These are phyloP conservation scores for Chloroceryle inda DNA, from an alignment of 2,797 vertebrate genomes.

Conservation along the genomic window DNA sequence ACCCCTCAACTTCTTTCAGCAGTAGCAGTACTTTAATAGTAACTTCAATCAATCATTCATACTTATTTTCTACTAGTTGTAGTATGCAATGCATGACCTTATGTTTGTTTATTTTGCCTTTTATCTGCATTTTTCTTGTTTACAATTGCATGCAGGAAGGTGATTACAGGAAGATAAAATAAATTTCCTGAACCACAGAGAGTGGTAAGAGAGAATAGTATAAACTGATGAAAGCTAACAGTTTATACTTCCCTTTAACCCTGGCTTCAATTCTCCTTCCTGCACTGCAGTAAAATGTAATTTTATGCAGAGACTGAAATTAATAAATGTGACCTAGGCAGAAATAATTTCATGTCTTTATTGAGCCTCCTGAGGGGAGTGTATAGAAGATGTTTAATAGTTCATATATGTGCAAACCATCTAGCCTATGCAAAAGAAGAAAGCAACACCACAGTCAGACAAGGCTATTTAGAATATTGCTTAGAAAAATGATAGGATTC, in stretches of 20 bases:
- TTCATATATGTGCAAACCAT: slow-evolving; percentile 66
- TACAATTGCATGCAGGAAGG: slow-evolving; percentile 51
- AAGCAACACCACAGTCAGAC: neutral
- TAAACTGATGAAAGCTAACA: slow-evolving; percentile 41
- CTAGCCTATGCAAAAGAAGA: neutral
- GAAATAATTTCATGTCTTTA: slow-evolving; percentile 70
- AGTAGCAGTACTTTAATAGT: slow-evolving; percentile 59
- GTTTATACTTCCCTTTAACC: slow-evolving; percentile 54
- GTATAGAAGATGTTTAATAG: slow-evolving; percentile 44
- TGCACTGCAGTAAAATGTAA: slow-evolving; percentile 58
- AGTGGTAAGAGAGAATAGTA: slow-evolving; percentile 26
- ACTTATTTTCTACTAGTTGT: slow-evolving; percentile 25
- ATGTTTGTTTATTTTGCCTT: slow-evolving; percentile 74
- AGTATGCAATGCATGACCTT: slow-evolving; percentile 59
- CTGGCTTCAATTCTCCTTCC: slow-evolving; percentile 45
- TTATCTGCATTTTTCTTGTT: slow-evolving; percentile 75
- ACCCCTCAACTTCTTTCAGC: neutral
- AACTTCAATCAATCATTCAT: slow-evolving; percentile 48
- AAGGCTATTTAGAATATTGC: slow-evolving; percentile 2
- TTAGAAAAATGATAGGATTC: slow-evolving; percentile 3
- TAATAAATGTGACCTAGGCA: slow-evolving; percentile 58
- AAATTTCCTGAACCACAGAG: slow-evolving; percentile 47
- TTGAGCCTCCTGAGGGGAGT: slow-evolving; percentile 37
- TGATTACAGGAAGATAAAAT: slow-evolving; percentile 77
- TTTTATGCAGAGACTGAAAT: slow-evolving; percentile 63